Conservation (phyloP, 92 coral and sea anemone species). For the Plumapathes pennacea region DNA sequence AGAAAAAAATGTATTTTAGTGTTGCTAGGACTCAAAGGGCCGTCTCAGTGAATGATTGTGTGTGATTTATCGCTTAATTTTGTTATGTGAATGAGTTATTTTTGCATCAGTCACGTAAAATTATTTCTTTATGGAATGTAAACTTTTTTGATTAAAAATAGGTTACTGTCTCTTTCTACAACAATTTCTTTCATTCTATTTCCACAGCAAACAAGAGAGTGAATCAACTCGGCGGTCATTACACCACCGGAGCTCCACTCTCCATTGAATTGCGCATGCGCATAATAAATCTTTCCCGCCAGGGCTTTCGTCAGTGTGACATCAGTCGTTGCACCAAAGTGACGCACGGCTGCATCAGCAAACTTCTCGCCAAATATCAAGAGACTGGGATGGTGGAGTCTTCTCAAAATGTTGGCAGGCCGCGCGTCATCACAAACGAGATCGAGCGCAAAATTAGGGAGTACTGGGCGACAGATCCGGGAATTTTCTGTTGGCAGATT, state of each 20-base stretch:
- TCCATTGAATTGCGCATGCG: slow-evolving; percentile 69
- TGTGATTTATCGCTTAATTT: no score
- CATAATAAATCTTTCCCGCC: slow-evolving; percentile 70
- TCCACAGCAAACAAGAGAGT: slow-evolving; percentile 35
- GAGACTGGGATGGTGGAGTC: slow-evolving; percentile 80
- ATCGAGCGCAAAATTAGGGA: slow-evolving; percentile 77
- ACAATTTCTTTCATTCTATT: no score
- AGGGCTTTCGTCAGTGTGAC: slow-evolving; percentile 87
- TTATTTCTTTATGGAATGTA: no score
- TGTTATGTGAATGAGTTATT: no score
- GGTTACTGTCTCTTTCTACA: no score
- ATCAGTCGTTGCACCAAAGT: slow-evolving; percentile 81
- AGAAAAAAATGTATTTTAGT: no score
- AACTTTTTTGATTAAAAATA: no score
- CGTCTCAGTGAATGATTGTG: no score
- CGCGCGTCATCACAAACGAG: slow-evolving; percentile 77
- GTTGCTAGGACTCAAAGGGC: no score
- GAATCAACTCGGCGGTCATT: slow-evolving; percentile 89
- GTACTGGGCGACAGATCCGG: slow-evolving; percentile 70
- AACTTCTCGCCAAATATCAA: slow-evolving; percentile 72
- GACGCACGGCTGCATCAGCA: slow-evolving; percentile 92
- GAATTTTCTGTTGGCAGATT: slow-evolving; percentile 87
- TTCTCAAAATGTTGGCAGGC: slow-evolving; percentile 74
- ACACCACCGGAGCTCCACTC: slow-evolving; percentile 79
- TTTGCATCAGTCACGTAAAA: background rate